Evolutionary conservation across 2,113 vertebrate genomes (phyloP).

Genomic region (Oryzias curvinotus): DNA sequence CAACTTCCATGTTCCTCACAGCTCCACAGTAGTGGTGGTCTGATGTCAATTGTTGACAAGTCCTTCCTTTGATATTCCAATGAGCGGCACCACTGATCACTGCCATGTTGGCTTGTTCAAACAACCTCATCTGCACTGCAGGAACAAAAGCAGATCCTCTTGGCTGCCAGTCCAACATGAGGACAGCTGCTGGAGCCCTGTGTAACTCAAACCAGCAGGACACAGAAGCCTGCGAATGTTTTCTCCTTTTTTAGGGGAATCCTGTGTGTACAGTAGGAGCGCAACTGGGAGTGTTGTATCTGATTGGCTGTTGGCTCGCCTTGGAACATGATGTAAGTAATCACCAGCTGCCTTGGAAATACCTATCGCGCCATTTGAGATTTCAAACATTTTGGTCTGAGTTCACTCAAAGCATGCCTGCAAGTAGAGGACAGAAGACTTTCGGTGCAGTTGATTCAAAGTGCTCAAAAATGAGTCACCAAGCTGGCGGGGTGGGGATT

Average conservation of each 20-base stretch:
- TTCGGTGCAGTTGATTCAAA: constrained; percentile 2
- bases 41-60: constrained; percentile 30
- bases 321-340: constrained; percentile 70
- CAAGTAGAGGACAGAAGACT: background rate
- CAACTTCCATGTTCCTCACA: background rate
- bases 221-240: constrained; percentile 59
- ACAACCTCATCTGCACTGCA: constrained; percentile 22
- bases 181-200: constrained; percentile 37
- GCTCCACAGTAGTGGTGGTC: background rate
- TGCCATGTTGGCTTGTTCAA: constrained; percentile 19
- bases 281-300: constrained; percentile 55
- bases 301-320: constrained; percentile 55
- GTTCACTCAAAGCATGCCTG: constrained; percentile 17
- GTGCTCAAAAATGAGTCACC: background rate
- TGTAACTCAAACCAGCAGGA: constrained; percentile 49
- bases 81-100: constrained; percentile 20
- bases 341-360: constrained; percentile 64
- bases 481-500: background rate
- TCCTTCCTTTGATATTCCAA: constrained; percentile 37
- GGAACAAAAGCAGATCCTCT: constrained; percentile 59
- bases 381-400: constrained; percentile 64
- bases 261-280: constrained; percentile 1
- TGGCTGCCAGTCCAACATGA: constrained; percentile 42
- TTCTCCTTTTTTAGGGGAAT: constrained; percentile 37
- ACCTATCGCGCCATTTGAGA: constrained; percentile 66